Base-by-base conservation (phyloP, 2,888 invertebrate species). In the Agonopterix heracliana region DNA sequence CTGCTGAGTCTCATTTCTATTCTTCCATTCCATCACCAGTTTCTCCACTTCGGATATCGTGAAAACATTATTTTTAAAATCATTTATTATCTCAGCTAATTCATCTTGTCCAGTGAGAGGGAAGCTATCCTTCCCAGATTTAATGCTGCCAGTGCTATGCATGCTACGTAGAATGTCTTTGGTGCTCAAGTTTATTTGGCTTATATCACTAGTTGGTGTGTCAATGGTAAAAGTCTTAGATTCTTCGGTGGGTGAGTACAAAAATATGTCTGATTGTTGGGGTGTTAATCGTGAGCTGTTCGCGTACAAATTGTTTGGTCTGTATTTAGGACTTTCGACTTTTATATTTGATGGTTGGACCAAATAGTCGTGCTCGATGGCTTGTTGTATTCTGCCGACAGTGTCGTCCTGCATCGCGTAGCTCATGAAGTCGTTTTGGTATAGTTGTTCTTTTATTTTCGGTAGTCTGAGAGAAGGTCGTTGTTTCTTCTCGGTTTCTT, bases 61-160 rank as follows among this genome's bases (percentile, higher is more conserved):
- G 59, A 95, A 93, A 2, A 96, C 95, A 68, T 96, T 95, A 67
- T 96, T 96, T 75, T 96, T 96, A 67, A 95, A 96, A 66, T 96
- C 96, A 67, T 93, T 95, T 71, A 96, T 95, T 46, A 96, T 95
- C 81, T 96, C 96, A 2, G 94, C 91, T 51, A 96, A 86, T 70
- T 96, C 96, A 55, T 95, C 95, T 70, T 96, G 93, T 1, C 89
- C 89, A 0, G 83, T 87, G 3, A 82, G 63, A 1, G 85, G 84
- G 52, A 65, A 78, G n/a, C 48, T 71, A 41, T 86, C 87, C 59
- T 85, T 85, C 0, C 80, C 75, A 9, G 84, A 86, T 60, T 87
- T 88, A 34, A 86, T 59, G 57, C 86, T 84, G 40, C 82, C 82
- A 46, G 81, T 85, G 56, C 68, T 74, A 41, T 79, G 74, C 26